Conservation (phyloP, 2,888 invertebrate species). For the Oxycera nigricornis region DNA sequence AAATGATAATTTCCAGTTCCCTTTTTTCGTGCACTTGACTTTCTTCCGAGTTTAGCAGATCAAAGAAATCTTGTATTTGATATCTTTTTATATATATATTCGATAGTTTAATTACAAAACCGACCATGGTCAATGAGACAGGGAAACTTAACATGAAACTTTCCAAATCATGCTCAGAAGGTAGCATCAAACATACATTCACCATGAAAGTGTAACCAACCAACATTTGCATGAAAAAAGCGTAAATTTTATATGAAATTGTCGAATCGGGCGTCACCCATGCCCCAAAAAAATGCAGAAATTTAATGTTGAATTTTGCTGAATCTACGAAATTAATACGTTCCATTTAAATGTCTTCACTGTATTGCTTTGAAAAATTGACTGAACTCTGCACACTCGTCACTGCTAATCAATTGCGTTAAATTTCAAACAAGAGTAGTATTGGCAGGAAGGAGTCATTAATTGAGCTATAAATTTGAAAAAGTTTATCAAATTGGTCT, state of each 20-base stretch:
- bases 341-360: neutral
- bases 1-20: neutral
- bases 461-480: no score
- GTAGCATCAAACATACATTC: conserved; percentile 12
- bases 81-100: conserved; percentile 8
- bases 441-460: no score
- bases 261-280: conserved; percentile 28
- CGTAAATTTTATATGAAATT: conserved; percentile 18
- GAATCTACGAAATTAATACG: conserved; percentile 10
- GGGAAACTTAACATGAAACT: conserved; percentile 22
- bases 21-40: conserved; percentile 12
- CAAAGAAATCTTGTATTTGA: conserved; percentile 14
- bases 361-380: neutral
- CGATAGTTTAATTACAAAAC: neutral
- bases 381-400: neutral
- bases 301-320: conserved; percentile 1
- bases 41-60: conserved; percentile 25
- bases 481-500: no score
- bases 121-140: conserved; percentile 17
- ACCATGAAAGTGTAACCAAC: neutral
- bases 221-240: neutral
- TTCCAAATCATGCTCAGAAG: conserved; percentile 13
- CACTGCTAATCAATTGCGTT: neutral
- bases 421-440: no score
- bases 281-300: conserved; percentile 10